Percentiles rank a stretch among this genome's conserved stretches.
phyloP scores from a whole-genome alignment of 92 coral and sea anemone genomes.

The Palythoa caribaeorum region DNA sequence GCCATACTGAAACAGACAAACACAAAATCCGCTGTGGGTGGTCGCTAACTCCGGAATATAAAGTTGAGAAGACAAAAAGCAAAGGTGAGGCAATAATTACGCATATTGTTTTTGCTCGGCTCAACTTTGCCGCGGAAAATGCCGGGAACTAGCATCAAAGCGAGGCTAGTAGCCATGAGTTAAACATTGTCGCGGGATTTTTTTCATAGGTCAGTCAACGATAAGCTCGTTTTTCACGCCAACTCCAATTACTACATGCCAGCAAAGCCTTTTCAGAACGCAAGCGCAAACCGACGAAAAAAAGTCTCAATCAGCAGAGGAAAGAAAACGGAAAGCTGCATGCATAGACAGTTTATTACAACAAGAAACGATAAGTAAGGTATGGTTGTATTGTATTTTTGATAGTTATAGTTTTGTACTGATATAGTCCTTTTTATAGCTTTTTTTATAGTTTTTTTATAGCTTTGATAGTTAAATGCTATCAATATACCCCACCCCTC shows the following conservation, averaged over 20 bases:
- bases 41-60: constrained; percentile 34
- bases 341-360: constrained; percentile 10
- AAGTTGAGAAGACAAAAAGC: constrained; percentile 16
- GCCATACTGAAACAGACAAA: constrained; percentile 43
- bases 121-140: constrained; percentile 1
- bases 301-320: constrained; percentile 11
- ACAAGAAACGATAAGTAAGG: constrained; percentile 28
- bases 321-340: constrained; percentile 40
- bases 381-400: constrained; percentile 20
- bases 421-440: background rate
- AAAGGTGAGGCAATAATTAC: constrained; percentile 12
- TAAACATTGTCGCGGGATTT: constrained; percentile 17
- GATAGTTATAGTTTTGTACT: background rate
- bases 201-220: constrained; percentile 13
- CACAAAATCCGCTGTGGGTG: constrained; percentile 33
- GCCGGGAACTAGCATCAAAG: background rate
- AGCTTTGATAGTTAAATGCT: background rate
- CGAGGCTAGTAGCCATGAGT: background rate
- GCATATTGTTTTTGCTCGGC: constrained; percentile 9
- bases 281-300: constrained; percentile 27
- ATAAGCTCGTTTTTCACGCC: constrained; percentile 21
- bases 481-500: background rate
- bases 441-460: background rate
- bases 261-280: background rate
- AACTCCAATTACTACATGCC: constrained; percentile 3